These are phyloP conservation scores for Physeter macrocephalus DNA, from an alignment of 2,113 vertebrate species.

Conservation along the genomic window DNA sequence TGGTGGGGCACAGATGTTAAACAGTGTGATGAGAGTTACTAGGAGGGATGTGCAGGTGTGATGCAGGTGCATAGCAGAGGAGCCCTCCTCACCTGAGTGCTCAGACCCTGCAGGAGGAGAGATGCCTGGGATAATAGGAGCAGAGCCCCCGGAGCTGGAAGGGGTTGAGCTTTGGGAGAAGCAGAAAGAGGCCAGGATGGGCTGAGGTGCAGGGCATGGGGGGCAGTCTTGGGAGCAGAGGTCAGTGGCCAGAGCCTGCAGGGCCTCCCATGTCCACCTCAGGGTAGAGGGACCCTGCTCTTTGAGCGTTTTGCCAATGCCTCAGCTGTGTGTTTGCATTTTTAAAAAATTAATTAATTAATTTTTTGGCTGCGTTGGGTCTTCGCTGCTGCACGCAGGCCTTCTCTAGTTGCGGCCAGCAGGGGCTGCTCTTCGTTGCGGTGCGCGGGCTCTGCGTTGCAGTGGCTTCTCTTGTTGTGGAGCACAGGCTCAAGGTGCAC, in stretches of 20 bases:
- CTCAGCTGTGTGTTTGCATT: not conserved
- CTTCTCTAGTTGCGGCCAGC: too few relatives aligned
- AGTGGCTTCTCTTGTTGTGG: too few relatives aligned
- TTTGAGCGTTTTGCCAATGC: not conserved
- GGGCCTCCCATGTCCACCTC: not conserved
- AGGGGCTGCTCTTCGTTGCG: too few relatives aligned
- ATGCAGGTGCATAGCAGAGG: not conserved
- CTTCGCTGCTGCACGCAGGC: too few relatives aligned
- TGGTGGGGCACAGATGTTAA: not conserved
- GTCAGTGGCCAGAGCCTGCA: not conserved
- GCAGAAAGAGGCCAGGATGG: not conserved
- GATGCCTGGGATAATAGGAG: not conserved
- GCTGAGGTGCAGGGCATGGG: too few relatives aligned
- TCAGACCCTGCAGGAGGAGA: not conserved
- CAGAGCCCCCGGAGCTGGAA: not conserved
- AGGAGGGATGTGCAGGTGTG: not conserved
- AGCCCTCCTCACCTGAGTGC: not conserved
- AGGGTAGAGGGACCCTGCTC: not conserved
- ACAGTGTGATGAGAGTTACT: not conserved
- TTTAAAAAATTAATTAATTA: not conserved
- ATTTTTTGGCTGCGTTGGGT: too few relatives aligned
- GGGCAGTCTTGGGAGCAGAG: not conserved
- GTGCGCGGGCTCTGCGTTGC: too few relatives aligned
- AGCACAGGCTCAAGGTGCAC: too few relatives aligned
- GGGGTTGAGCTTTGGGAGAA: not conserved